Percentiles rank a stretch among this genome's conserved stretches.
Conservation (phyloP, 2,888 invertebrate genomes). For the Epistrophe eligans region DNA sequence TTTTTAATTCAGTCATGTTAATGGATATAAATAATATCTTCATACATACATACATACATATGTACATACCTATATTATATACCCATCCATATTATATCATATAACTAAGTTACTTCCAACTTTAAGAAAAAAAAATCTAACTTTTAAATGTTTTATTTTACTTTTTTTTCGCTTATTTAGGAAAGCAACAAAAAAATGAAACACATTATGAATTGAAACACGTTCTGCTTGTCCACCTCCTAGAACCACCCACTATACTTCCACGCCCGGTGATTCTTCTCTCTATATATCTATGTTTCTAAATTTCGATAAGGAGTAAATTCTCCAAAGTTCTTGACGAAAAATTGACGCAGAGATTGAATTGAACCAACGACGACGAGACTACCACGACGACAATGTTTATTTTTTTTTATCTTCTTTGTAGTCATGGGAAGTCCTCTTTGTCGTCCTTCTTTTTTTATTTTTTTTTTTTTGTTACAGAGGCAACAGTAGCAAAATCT, state of each 20-base stretch:
- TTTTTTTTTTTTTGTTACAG: neutral
- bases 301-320: slow-evolving; percentile 37
- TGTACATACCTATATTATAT: too few species aligned
- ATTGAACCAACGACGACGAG: slow-evolving; percentile 19
- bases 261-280: neutral
- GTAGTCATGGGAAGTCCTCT: neutral
- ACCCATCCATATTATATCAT: too few species aligned
- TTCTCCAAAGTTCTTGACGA: slow-evolving; percentile 21
- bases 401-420: slow-evolving; percentile 8
- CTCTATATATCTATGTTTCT: neutral
- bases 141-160: slow-evolving; percentile 18
- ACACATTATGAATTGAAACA: slow-evolving; percentile 25
- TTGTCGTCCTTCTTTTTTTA: neutral
- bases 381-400: slow-evolving; percentile 3
- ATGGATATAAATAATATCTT: slow-evolving; percentile 1
- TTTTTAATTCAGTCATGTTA: neutral
- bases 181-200: slow-evolving; percentile 3
- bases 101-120: slow-evolving; percentile 8
- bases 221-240: slow-evolving; percentile 23
- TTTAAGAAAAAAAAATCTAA: slow-evolving; percentile 22
- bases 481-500: slow-evolving; percentile 17
- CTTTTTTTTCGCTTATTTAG: neutral
- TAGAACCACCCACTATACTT: neutral
- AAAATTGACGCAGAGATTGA: slow-evolving; percentile 33
- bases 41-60: too few species aligned